Percentiles rank a stretch among this genome's conserved stretches.
phyloP scores from a whole-genome alignment of 2,113 vertebrate species.

The Rhagologus leucostigma region DNA sequence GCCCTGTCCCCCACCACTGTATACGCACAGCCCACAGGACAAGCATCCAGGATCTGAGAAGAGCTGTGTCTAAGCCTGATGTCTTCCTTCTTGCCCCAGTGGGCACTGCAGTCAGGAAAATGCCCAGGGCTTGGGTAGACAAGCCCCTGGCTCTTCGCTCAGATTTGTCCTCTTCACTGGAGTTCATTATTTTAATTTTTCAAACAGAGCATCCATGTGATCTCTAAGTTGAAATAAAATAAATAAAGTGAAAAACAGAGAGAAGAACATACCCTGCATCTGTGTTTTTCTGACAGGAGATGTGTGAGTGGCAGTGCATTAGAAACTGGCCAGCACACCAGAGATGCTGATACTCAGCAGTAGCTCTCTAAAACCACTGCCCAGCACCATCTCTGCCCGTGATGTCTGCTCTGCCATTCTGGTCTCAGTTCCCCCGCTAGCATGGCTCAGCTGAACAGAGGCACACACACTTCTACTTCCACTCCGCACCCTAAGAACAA shows the following conservation, averaged over 20 bases:
- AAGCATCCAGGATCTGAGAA: background rate
- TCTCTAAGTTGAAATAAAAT: background rate
- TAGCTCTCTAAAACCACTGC: background rate
- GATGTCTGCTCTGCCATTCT: accelerated
- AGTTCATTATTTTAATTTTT: background rate
- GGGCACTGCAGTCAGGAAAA: background rate
- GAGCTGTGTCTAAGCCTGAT: background rate
- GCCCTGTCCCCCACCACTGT: accelerated
- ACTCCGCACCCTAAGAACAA: background rate
- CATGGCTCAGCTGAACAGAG: accelerated
- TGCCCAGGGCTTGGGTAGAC: background rate
- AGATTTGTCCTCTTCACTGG: background rate
- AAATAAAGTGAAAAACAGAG: background rate
- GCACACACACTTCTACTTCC: background rate
- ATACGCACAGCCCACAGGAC: accelerated
- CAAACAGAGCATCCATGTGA: background rate
- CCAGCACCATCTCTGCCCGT: background rate
- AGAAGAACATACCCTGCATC: accelerated
- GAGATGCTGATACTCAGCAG: background rate
- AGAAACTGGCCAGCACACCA: background rate
- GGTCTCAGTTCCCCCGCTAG: background rate
- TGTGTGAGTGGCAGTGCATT: background rate
- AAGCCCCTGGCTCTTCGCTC: accelerated
- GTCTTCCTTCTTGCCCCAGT: accelerated
- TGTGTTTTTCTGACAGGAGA: background rate